Conservation (phyloP, 1,140 invertebrate species). For the Psix sp. region DNA sequence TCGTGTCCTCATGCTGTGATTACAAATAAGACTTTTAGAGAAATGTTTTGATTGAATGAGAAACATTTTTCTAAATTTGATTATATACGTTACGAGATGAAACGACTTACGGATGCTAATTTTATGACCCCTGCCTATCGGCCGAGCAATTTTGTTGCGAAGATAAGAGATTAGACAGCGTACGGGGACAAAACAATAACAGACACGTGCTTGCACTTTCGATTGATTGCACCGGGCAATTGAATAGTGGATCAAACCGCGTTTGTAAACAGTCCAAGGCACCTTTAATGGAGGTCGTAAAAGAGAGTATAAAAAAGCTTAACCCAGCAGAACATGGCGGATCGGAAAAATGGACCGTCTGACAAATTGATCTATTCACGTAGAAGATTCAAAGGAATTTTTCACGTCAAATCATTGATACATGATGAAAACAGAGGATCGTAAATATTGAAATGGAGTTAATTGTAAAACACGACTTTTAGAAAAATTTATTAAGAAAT, state of each 20-base stretch:
- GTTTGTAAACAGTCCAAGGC: conserved; percentile 2
- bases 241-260: neutral
- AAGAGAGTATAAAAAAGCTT: conserved; percentile 4
- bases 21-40: no score
- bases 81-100: no score
- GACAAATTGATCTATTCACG: no score
- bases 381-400: no score
- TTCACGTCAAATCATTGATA: no score
- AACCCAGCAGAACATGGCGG: neutral
- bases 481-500: no score
- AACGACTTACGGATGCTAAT: conserved; percentile 26
- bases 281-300: neutral
- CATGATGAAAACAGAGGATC: no score
- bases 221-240: conserved; percentile 32
- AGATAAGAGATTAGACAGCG: conserved; percentile 37
- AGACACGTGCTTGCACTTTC: conserved; percentile 44
- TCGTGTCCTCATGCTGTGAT: no score
- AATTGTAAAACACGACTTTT: no score
- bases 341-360: neutral
- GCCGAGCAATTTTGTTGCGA: conserved; percentile 17
- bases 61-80: no score
- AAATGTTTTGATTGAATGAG: no score
- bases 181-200: conserved; percentile 45
- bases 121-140: conserved; percentile 4
- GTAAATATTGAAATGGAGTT: no score